Conservation (phyloP, 2,797 vertebrate species). For the Synaphobranchus kaupii region DNA sequence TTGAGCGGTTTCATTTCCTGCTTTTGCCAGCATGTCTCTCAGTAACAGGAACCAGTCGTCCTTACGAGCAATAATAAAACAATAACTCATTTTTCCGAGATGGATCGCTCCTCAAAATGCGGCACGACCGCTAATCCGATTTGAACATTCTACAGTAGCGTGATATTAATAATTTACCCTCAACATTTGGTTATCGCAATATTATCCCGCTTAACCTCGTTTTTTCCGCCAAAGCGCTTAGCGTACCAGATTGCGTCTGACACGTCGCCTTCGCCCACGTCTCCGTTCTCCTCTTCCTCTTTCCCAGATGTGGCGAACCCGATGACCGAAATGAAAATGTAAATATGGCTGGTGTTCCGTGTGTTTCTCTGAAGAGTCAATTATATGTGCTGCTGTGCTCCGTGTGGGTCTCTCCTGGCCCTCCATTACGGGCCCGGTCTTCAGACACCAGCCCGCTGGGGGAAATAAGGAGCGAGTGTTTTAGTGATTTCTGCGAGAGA, state of each 20-base stretch:
- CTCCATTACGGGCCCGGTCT: slow-evolving; percentile 43
- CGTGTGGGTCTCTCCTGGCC: neutral
- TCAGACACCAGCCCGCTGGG: slow-evolving; percentile 39
- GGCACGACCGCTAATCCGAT: neutral
- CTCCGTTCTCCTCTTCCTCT: neutral
- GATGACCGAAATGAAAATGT: slow-evolving; percentile 45
- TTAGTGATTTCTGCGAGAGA: slow-evolving; percentile 34
- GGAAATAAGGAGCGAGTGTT: slow-evolving; percentile 35
- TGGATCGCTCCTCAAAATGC: neutral
- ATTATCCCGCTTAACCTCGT: slow-evolving; percentile 10
- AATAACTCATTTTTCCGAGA: slow-evolving; percentile 12
- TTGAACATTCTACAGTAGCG: neutral
- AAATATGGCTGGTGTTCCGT: slow-evolving; percentile 42
- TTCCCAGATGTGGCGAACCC: slow-evolving; percentile 32
- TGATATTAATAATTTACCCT: slow-evolving; percentile 16
- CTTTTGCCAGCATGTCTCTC: neutral
- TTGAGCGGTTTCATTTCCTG: slow-evolving; percentile 8
- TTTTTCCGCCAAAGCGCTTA: neutral
- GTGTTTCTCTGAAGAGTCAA: slow-evolving; percentile 47
- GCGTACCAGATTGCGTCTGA: neutral
- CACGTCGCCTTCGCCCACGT: neutral
- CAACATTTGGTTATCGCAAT: neutral
- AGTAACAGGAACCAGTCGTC: neutral
- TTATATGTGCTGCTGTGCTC: slow-evolving; percentile 38
- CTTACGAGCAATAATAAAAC: slow-evolving; percentile 11